These are phyloP conservation scores for Thalassarche chlororhynchos DNA, from an alignment of 2,113 vertebrate genomes.

Conservation along the genomic window DNA sequence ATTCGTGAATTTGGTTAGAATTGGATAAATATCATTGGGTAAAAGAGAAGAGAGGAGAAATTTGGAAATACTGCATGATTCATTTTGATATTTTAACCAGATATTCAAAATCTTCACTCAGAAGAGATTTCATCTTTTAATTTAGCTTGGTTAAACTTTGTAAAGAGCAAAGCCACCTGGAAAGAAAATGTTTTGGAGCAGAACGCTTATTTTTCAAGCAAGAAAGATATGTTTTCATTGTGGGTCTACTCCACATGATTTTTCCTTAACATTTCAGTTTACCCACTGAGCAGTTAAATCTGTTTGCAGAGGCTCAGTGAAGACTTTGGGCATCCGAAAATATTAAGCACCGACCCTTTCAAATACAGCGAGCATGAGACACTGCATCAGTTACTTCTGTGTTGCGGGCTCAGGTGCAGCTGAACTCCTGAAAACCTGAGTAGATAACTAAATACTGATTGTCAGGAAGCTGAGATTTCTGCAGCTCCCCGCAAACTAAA, in stretches of 20 bases:
- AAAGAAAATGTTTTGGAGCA: not conserved
- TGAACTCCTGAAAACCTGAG: not conserved
- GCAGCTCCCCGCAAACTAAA: too few relatives aligned
- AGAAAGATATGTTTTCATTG: not conserved
- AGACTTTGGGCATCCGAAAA: not conserved
- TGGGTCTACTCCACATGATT: not conserved
- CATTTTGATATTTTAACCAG: not conserved
- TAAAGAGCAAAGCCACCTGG: not conserved
- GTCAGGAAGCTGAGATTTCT: not conserved
- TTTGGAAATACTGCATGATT: not conserved
- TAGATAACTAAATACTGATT: not conserved
- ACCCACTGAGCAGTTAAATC: not conserved
- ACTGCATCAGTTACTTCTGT: fast-evolving
- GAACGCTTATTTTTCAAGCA: not conserved
- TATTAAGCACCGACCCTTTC: too few relatives aligned
- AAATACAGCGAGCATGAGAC: too few relatives aligned
- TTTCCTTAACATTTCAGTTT: not conserved
- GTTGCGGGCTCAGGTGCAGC: not conserved
- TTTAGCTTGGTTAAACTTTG: not conserved
- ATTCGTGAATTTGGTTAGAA: not conserved
- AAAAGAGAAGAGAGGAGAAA: not conserved
- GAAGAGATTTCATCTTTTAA: not conserved
- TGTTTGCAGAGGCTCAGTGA: not conserved
- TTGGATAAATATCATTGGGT: not conserved
- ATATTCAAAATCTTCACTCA: not conserved